phyloP scores from a whole-genome alignment of 2,797 vertebrate species.

The Sphenodon punctatus region DNA sequence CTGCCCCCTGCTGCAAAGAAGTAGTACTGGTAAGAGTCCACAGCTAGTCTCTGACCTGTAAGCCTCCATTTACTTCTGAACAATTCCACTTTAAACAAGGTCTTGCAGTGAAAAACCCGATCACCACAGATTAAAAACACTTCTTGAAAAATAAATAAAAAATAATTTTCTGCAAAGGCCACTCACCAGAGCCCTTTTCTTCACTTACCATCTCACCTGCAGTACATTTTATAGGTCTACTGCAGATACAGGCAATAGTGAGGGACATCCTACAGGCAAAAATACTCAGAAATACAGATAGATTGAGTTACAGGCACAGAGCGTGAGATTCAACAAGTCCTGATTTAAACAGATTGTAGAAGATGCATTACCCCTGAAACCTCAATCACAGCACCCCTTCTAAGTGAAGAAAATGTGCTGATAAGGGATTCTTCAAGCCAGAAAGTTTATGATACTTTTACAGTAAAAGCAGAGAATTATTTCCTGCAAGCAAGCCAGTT shows the following conservation, averaged over 20 bases:
- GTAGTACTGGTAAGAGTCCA: constrained; percentile 78
- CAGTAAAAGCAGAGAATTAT: constrained; percentile 58
- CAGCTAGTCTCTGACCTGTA: constrained; percentile 82
- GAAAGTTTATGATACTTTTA: constrained; percentile 38
- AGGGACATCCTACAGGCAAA: constrained; percentile 93
- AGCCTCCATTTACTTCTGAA: constrained; percentile 78
- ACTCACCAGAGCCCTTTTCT: constrained; percentile 93
- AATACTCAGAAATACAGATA: constrained; percentile 87
- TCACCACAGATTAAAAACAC: constrained; percentile 42
- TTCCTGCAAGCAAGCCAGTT: constrained; percentile 66
- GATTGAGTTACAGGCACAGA: constrained; percentile 72
- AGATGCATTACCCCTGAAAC: constrained; percentile 52
- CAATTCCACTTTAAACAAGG: constrained; percentile 69
- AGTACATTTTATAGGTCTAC: constrained; percentile 95
- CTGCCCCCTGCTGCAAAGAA: constrained; percentile 77
- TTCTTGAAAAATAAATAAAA: constrained; percentile 74
- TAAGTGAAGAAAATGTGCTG: constrained; percentile 23
- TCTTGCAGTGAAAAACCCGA: constrained; percentile 90
- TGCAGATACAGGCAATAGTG: constrained; percentile 93
- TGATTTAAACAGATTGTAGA: constrained; percentile 61
- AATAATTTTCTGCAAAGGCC: constrained; percentile 80
- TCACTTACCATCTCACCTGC: constrained; percentile 93
- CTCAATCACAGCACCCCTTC: constrained; percentile 28
- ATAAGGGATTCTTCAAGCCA: constrained; percentile 42
- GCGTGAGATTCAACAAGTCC: constrained; percentile 74